Base-by-base conservation (phyloP, 2,797 vertebrate genomes). In the Myripristis murdjan region DNA sequence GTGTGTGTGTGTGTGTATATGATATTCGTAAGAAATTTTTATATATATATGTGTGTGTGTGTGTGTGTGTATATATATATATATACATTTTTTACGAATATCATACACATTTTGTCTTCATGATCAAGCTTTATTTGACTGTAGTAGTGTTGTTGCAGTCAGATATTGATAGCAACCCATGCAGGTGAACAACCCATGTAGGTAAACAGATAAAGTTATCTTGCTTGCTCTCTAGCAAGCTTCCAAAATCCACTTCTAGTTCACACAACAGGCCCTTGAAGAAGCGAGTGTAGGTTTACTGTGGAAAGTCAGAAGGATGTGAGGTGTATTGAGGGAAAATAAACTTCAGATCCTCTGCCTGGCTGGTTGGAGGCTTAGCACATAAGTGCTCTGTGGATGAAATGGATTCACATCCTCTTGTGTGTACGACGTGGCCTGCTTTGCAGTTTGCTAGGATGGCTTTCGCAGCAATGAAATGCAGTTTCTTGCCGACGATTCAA, bases 401-500 rank as follows among this genome's bases (percentile, higher is more conserved):
- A 88, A 89, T 68, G 74, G 81, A 86, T 90, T 90, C 81, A 83
- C 91, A 80, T 89, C 79, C 86, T 83, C 78, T 65, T 60, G 84
- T 87, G 85, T 83, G 57, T 58, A 28, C 53, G 64, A 65, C 60
- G 73, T 69, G 77, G 44, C 75, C 81, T 62, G 86, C 77, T 86
- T 81, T 70, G 73, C 85, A 53, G 73, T 55, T 24, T 28, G 80
- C 63, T 67, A 73, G 75, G 64, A 79, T 79, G 81, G 82, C 81
- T 85, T 73, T 83, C 76, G 14, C 63, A 77, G 64, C 57, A 63
- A 63, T 73, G 65, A 84, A 77, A 88, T 87, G 82, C 79, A 63
- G 82, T 81, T 81, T 64, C 69, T 82, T 70, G 64, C 68, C 64
- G 60, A 39, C 67, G 62, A 73, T 51, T 70, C 64, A 81, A 70